These are phyloP conservation scores for Hemiprocne comata DNA, from an alignment of 2,113 vertebrate species.

Conservation along the genomic window DNA sequence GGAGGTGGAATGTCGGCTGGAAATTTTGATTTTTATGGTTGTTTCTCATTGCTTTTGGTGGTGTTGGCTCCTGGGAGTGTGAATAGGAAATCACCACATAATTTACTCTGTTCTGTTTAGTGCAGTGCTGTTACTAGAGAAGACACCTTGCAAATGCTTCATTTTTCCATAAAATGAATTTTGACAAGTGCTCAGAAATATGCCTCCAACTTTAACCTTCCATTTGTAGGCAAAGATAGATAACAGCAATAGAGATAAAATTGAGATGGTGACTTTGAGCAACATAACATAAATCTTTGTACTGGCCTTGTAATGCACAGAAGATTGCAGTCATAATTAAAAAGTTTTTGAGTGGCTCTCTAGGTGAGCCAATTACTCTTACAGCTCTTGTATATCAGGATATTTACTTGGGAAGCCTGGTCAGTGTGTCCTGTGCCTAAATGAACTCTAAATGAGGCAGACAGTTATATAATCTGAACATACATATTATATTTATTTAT, in stretches of 20 bases:
- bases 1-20: neutral
- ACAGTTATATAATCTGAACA: neutral
- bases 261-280: neutral
- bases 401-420: neutral
- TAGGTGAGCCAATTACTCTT: neutral
- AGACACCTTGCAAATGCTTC: neutral
- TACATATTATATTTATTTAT: too few relatives aligned
- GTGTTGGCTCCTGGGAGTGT: neutral
- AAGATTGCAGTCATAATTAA: constrained; percentile 21
- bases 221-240: constrained; percentile 54
- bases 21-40: neutral
- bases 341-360: constrained; percentile 15
- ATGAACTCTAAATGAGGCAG: neutral
- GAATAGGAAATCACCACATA: neutral
- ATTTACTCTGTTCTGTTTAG: constrained; percentile 50
- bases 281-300: neutral
- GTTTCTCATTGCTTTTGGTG: neutral
- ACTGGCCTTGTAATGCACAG: neutral
- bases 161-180: constrained; percentile 62
- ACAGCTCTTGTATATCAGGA: neutral
- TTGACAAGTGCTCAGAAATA: constrained; percentile 62
- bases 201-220: constrained; percentile 57
- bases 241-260: constrained; percentile 40
- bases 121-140: constrained; percentile 27
- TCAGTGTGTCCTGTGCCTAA: neutral